Conservation (phyloP, 2,888 invertebrate species). For the Stenurella melanura region DNA sequence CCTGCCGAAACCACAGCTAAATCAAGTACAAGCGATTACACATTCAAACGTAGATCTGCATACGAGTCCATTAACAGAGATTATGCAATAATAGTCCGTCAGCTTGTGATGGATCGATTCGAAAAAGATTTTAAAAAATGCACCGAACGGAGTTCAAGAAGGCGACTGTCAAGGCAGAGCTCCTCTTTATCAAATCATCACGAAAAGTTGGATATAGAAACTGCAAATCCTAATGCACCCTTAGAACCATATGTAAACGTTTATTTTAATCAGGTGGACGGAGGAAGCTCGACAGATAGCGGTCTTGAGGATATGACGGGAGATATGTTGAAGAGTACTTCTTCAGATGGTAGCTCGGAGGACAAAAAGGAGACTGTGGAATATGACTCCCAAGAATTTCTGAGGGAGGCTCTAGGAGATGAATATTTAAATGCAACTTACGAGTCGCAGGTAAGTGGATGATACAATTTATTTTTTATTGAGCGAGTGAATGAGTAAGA, state of each 20-base stretch:
- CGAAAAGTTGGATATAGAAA: background rate
- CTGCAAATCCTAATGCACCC: no score
- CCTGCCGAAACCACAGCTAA: no score
- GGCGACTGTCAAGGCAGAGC: background rate
- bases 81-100: background rate
- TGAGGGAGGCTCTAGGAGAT: conserved; percentile 23
- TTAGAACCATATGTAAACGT: background rate
- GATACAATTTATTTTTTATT: background rate
- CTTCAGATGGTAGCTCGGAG: background rate
- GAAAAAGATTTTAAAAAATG: background rate
- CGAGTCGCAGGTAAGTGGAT: conserved; percentile 27
- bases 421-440: conserved; percentile 13
- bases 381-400: conserved; percentile 19
- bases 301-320: background rate
- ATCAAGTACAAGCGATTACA: no score
- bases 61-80: background rate
- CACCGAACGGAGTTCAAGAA: background rate
- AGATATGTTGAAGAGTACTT: background rate
- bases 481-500: no score
- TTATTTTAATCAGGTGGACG: background rate
- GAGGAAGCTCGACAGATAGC: background rate
- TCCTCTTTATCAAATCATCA: background rate
- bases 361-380: conserved; percentile 2
- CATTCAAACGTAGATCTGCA: no score
- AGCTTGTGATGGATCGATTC: background rate